These are phyloP conservation scores for Macroglossus sobrinus DNA, from an alignment of 2,113 vertebrate species.

Conservation along the genomic window DNA sequence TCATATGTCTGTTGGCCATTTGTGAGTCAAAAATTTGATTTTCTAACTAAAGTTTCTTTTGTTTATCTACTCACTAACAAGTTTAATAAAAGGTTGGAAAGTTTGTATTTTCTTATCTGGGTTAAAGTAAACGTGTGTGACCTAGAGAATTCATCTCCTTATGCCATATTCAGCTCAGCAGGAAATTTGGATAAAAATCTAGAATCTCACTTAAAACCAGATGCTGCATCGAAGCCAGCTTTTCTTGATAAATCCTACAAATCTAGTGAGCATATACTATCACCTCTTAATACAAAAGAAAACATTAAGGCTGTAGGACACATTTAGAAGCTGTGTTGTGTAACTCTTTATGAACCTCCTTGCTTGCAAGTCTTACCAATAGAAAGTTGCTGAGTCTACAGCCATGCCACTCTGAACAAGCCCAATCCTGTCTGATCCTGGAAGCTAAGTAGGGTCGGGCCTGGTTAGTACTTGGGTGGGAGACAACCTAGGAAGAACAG, in stretches of 20 bases:
- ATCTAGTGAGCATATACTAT: neutral
- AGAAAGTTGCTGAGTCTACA: neutral
- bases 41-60: neutral
- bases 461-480: no score
- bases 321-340: neutral
- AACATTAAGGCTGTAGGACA: neutral
- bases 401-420: no score
- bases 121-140: neutral
- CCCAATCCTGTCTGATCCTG: no score
- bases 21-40: no score
- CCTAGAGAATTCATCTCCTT: neutral
- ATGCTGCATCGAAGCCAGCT: neutral
- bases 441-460: no score
- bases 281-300: neutral
- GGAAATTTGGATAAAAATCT: neutral
- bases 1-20: no score
- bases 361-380: neutral
- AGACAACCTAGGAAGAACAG: no score
- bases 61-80: neutral
- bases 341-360: neutral
- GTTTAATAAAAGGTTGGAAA: neutral
- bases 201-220: neutral
- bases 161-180: neutral
- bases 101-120: neutral
- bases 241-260: conserved; percentile 1